Evolutionary conservation across 2,113 vertebrate species (phyloP).

Genomic region (Morphnarchus princeps): DNA sequence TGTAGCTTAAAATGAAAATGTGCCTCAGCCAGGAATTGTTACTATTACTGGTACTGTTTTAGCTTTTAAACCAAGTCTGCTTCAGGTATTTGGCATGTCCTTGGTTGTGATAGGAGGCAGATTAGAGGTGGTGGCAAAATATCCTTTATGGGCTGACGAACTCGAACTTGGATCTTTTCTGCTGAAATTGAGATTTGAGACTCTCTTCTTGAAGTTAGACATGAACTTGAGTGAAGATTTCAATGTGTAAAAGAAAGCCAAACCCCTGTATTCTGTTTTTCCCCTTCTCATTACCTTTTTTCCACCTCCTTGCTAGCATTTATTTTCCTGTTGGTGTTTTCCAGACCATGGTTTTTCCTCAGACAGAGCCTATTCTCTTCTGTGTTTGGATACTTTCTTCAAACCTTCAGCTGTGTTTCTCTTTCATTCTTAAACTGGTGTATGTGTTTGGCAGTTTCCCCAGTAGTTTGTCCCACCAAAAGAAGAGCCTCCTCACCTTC

Average conservation of each 20-base stretch:
- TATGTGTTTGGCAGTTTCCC: background rate
- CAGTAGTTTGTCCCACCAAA: background rate
- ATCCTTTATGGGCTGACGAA: background rate
- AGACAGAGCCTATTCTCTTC: background rate
- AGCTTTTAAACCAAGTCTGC: background rate
- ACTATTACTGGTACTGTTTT: conserved; percentile 19
- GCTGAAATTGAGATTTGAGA: background rate
- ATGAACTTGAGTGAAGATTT: background rate
- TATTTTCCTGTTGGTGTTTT: background rate
- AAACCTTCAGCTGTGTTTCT: background rate
- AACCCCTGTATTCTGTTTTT: background rate
- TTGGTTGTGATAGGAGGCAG: background rate
- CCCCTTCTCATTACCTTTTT: background rate
- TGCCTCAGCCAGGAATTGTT: conserved; percentile 39
- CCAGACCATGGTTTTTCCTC: background rate
- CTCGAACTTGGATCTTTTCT: background rate
- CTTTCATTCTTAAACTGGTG: background rate
- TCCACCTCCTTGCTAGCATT: background rate
- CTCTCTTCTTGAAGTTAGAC: background rate
- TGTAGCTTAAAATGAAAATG: conserved; percentile 22
- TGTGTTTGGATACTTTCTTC: background rate
- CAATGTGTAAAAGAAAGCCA: background rate
- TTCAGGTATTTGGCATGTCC: background rate
- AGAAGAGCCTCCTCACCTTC: background rate
- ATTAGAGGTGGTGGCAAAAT: background rate